Conservation (phyloP, 2,888 invertebrate genomes). For the Galeruca laticollis region DNA sequence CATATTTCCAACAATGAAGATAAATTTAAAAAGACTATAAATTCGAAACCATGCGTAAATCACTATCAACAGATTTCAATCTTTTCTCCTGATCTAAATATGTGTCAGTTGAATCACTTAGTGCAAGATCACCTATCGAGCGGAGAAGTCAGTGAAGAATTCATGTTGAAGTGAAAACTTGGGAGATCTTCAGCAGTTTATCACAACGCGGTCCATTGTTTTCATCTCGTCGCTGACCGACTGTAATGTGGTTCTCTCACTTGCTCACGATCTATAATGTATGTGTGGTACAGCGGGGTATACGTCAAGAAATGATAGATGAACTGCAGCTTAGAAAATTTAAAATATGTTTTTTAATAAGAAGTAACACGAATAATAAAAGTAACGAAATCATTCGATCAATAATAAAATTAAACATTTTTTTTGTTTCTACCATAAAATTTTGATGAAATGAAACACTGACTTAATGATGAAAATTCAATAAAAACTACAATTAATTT, state of each 20-base stretch:
- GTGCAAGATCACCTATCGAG: slow-evolving; percentile 25
- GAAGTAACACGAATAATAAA: too few relatives aligned
- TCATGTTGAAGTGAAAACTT: slow-evolving; percentile 47
- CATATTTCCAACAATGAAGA: too few relatives aligned
- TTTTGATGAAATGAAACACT: too few relatives aligned
- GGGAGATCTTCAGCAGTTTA: slow-evolving; percentile 47
- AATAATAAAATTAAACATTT: too few relatives aligned
- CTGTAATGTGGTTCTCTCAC: slow-evolving; percentile 32
- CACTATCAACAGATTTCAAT: slow-evolving; percentile 18
- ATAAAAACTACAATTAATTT: too few relatives aligned
- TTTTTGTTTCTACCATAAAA: too few relatives aligned
- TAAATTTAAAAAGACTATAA: too few relatives aligned
- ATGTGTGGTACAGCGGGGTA: slow-evolving; percentile 1
- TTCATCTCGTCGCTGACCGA: slow-evolving; percentile 38
- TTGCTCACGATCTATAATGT: slow-evolving; percentile 47
- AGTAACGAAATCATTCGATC: too few relatives aligned
- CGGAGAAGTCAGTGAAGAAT: slow-evolving; percentile 36
- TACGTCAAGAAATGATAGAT: slow-evolving; percentile 25
- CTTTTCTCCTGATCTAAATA: slow-evolving; percentile 12
- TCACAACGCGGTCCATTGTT: slow-evolving; percentile 56
- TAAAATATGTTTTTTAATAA: too few relatives aligned
- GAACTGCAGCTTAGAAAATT: too few relatives aligned
- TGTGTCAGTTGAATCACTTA: neutral
- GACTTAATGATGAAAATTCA: too few relatives aligned
- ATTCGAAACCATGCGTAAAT: slow-evolving; percentile 1